Evolutionary conservation across 2,113 vertebrate species (phyloP).

Genomic region (Scomber japonicus): DNA sequence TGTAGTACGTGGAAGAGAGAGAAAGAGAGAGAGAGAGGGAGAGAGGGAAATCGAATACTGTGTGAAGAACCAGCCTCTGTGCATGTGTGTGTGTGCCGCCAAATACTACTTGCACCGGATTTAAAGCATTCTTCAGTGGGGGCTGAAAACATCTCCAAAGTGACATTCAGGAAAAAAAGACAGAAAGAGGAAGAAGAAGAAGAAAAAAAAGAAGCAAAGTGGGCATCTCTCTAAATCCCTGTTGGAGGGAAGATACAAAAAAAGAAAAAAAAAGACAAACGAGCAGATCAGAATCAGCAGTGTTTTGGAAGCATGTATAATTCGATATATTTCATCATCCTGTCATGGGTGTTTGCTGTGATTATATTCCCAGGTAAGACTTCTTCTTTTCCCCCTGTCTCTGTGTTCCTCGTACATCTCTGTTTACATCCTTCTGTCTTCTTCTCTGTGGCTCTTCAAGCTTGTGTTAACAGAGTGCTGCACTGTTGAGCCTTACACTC

Average conservation of each 20-base stretch:
- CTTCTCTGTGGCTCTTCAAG: conserved; percentile 19
- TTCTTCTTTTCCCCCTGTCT: conserved; percentile 39
- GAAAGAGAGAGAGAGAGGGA: conserved; percentile 39
- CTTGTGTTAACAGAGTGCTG: conserved; percentile 16
- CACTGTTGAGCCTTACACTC: conserved; percentile 28
- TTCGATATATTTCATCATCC: conserved; percentile 81
- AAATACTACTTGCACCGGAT: conserved; percentile 80
- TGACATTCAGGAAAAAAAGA: conserved; percentile 51
- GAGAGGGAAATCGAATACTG: conserved; percentile 75
- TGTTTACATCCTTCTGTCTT: conserved; percentile 44
- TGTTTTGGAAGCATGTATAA: conserved; percentile 83
- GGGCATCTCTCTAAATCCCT: conserved; percentile 56
- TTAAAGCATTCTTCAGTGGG: conserved; percentile 70
- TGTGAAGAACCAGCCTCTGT: conserved; percentile 66
- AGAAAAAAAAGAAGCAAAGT: conserved; percentile 24
- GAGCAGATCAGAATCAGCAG: conserved; percentile 60
- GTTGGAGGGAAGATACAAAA: conserved; percentile 52
- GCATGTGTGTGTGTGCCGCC: conserved; percentile 51
- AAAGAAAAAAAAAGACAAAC: conserved; percentile 39
- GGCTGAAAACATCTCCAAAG: conserved; percentile 42
- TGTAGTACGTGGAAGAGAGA: conserved; percentile 61
- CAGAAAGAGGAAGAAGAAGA: background rate
- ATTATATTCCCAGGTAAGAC: conserved; percentile 86
- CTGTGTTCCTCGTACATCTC: conserved; percentile 1
- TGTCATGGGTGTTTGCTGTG: conserved; percentile 82